Conservation (phyloP, 2,888 invertebrate species). For the Sarcophaga caerulescens region DNA sequence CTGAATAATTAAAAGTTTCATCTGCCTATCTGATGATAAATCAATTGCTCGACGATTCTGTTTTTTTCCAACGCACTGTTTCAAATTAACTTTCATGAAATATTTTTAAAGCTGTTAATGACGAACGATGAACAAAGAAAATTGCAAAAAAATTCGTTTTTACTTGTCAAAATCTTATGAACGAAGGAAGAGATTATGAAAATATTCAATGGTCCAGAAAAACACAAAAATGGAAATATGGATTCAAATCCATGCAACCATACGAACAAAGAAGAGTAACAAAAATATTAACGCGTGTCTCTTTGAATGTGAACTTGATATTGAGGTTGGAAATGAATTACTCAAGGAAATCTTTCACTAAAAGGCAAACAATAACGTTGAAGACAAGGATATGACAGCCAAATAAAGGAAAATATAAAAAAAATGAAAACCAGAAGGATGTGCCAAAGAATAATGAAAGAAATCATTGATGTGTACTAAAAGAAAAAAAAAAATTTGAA, state of each 20-base stretch:
- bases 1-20: no score
- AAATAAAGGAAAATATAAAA: constrained; percentile 34
- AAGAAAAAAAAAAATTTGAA: constrained; percentile 9
- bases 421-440: constrained; percentile 20
- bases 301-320: constrained; percentile 7
- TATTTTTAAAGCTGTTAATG: not conserved
- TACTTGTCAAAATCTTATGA: constrained; percentile 13
- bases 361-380: constrained; percentile 61
- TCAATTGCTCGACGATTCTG: not conserved
- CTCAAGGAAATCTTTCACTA: constrained; percentile 25
- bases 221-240: constrained; percentile 41
- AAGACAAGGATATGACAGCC: constrained; percentile 59
- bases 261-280: constrained; percentile 4
- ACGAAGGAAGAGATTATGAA: constrained; percentile 55
- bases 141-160: not conserved
- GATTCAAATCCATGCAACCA: constrained; percentile 57
- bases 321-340: constrained; percentile 24
- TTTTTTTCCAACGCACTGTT: not conserved
- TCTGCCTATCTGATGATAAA: not conserved
- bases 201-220: constrained; percentile 58
- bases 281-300: constrained; percentile 58
- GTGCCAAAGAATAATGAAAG: constrained; percentile 52
- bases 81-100: not conserved
- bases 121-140: not conserved
- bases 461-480: constrained; percentile 60